A percentile compares a stretch with the other conserved stretches of the same genome.
Conservation (phyloP, 2,797 vertebrate species). For the Lutjanus argentimaculatus region DNA sequence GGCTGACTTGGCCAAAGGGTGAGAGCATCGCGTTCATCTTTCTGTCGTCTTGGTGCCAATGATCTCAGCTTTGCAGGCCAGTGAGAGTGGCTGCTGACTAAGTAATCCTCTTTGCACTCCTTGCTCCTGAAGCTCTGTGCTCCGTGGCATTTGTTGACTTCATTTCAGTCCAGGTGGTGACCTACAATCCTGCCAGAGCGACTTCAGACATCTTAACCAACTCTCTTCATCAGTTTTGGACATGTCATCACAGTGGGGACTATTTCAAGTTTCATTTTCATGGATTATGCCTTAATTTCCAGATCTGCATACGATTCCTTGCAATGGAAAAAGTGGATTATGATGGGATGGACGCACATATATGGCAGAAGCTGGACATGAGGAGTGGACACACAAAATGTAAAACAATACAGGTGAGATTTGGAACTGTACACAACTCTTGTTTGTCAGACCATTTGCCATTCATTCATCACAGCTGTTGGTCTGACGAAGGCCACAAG, state of each 20-base stretch:
- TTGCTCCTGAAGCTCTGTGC: constrained; percentile 68
- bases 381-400: constrained; percentile 47
- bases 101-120: constrained; percentile 84
- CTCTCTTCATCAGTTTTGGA: constrained; percentile 18
- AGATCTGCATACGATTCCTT: neutral
- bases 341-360: constrained; percentile 20
- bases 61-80: constrained; percentile 55
- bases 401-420: constrained; percentile 67
- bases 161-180: constrained; percentile 68
- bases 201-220: constrained; percentile 24
- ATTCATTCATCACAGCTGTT: too few species aligned
- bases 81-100: constrained; percentile 81
- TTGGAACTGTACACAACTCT: neutral
- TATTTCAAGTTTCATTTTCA: constrained; percentile 12
- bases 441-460: neutral
- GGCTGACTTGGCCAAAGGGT: constrained; percentile 5
- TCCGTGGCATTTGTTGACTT: constrained; percentile 63
- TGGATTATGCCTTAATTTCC: constrained; percentile 52
- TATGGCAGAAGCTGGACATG: constrained; percentile 49
- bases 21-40: constrained; percentile 9
- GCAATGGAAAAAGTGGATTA: constrained; percentile 64
- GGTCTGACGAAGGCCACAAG: neutral
- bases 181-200: constrained; percentile 47
- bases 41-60: constrained; percentile 40
- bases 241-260: constrained; percentile 1